Evolutionary conservation across 2,888 invertebrate species (phyloP).

Genomic region (Glaucopsyche alexis): DNA sequence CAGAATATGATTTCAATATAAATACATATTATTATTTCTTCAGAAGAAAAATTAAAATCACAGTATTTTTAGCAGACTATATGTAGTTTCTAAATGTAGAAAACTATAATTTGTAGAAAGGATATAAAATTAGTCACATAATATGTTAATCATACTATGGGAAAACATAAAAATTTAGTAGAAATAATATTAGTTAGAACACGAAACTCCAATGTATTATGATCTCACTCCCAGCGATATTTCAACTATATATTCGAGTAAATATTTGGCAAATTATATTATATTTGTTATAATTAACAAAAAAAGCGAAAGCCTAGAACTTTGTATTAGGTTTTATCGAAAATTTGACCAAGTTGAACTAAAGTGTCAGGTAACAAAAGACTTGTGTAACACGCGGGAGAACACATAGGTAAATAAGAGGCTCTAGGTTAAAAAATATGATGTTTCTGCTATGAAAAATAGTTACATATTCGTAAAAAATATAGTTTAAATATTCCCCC

Average conservation of each 20-base stretch:
- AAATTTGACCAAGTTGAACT: not conserved
- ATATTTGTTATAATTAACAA: not conserved
- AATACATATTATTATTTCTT: not conserved
- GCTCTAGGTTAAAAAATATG: slow-evolving; percentile 28
- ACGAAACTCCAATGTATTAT: slow-evolving; percentile 22
- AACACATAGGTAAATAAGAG: slow-evolving; percentile 26
- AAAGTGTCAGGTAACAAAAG: not conserved
- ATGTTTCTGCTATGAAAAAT: not conserved
- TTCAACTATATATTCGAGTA: not conserved
- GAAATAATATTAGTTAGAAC: slow-evolving; percentile 6
- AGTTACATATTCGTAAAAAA: slow-evolving; percentile 23
- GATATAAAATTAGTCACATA: slow-evolving; percentile 11
- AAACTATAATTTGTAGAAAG: slow-evolving; percentile 9
- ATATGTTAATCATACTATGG: slow-evolving; percentile 4
- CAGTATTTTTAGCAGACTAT: slow-evolving; percentile 2
- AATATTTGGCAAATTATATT: not conserved
- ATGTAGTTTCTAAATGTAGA: slow-evolving; percentile 8
- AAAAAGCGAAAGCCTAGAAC: not conserved
- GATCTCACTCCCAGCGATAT: slow-evolving; percentile 24
- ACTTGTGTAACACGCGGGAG: slow-evolving; percentile 28
- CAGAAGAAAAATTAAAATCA: not conserved
- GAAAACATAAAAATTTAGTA: not conserved
- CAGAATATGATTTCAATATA: not conserved
- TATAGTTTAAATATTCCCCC: slow-evolving; percentile 17
- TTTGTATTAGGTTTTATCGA: not conserved